These are phyloP conservation scores for Caenorhabditis sp. DNA, from an alignment of 2,888 invertebrate species.

Conservation along the genomic window DNA sequence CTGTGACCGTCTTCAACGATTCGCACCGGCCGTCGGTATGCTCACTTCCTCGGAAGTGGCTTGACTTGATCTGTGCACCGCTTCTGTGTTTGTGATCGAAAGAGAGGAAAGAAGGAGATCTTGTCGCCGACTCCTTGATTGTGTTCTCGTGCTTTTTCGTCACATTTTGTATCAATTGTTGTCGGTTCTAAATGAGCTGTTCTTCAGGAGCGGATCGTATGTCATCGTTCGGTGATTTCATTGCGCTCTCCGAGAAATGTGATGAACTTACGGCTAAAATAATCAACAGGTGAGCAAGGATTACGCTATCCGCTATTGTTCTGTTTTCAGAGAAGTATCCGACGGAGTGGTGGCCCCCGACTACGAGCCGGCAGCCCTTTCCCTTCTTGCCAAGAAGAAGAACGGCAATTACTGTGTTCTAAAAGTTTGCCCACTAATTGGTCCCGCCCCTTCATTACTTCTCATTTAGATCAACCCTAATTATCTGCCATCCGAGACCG, in stretches of 20 bases:
- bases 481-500: constrained; percentile 88
- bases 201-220: constrained; percentile 90
- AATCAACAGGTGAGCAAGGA: constrained; percentile 83
- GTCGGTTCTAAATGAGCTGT: not conserved
- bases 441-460: no score
- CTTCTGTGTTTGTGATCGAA: constrained; percentile 19
- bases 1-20: constrained; percentile 53
- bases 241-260: constrained; percentile 92
- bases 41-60: constrained; percentile 1
- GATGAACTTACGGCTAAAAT: constrained; percentile 92
- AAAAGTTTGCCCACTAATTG: no score
- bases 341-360: constrained; percentile 98
- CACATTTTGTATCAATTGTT: constrained; percentile 11
- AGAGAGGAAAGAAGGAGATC: constrained; percentile 42
- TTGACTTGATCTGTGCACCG: constrained; percentile 17
- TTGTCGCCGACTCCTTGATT: constrained; percentile 43
- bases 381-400: constrained; percentile 93
- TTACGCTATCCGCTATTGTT: not conserved
- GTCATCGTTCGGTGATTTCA: constrained; percentile 99
- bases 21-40: constrained; percentile 52
- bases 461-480: constrained; percentile 88
- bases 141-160: constrained; percentile 29
- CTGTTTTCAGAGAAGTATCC: constrained; percentile 85
- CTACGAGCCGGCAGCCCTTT: constrained; percentile 88
- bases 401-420: constrained; percentile 92